These are phyloP conservation scores for Trissolcus brochymenae DNA, from an alignment of 2,888 invertebrate genomes.

Conservation along the genomic window DNA sequence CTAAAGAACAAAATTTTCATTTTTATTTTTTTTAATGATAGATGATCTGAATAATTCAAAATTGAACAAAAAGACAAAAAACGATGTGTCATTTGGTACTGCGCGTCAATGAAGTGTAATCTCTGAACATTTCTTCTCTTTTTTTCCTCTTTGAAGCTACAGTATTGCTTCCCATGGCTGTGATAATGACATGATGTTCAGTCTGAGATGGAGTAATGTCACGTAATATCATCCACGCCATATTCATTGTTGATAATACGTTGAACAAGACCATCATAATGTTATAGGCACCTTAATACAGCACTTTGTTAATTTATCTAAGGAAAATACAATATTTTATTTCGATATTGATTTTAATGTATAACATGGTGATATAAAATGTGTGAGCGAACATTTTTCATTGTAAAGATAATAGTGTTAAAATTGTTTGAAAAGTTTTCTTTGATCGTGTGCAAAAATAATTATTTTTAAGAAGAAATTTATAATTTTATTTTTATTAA, in stretches of 20 bases:
- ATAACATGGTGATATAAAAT: too few species aligned
- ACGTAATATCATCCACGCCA: constrained; percentile 73
- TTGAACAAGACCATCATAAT: constrained; percentile 31
- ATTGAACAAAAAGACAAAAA: not conserved
- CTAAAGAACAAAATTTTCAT: too few species aligned
- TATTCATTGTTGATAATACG: constrained; percentile 62
- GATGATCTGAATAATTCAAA: not conserved
- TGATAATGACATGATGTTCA: constrained; percentile 75
- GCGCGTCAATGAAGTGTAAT: constrained; percentile 5
- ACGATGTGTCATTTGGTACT: constrained; percentile 1
- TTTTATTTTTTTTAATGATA: not conserved
- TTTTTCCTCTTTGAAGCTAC: constrained; percentile 35
- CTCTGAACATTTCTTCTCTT: constrained; percentile 7
- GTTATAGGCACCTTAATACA: constrained; percentile 31
- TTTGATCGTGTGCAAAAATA: not conserved
- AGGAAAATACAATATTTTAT: too few species aligned
- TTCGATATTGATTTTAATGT: too few species aligned
- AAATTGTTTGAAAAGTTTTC: too few species aligned
- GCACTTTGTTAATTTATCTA: constrained; percentile 18
- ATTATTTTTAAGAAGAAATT: constrained; percentile 7
- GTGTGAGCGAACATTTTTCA: too few species aligned
- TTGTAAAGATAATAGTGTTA: too few species aligned
- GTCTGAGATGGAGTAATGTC: constrained; percentile 75
- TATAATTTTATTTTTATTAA: not conserved
- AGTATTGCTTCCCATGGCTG: constrained; percentile 74